Evolutionary conservation across 2,797 vertebrate genomes (phyloP).

Genomic region (Coreius guichenoti): DNA sequence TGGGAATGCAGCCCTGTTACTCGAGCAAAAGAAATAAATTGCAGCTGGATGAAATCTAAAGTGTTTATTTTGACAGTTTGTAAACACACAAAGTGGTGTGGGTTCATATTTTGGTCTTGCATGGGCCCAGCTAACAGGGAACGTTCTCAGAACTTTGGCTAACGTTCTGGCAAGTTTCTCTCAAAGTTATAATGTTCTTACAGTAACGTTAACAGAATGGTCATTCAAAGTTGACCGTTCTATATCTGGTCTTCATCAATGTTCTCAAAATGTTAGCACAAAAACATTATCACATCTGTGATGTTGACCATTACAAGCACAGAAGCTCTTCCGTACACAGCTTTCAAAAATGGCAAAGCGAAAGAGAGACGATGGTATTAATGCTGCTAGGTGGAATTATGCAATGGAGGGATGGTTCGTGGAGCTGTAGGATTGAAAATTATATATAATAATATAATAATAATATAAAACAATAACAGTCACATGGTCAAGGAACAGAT

Average conservation of each 20-base stretch:
- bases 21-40: neutral
- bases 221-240: neutral
- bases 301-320: neutral
- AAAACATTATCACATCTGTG: neutral
- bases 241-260: neutral
- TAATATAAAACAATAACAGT: too few species aligned
- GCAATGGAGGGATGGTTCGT: too few species aligned
- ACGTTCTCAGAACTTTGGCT: neutral
- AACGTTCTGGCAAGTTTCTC: neutral
- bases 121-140: neutral
- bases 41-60: conserved; percentile 3
- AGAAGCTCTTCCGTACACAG: neutral
- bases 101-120: conserved; percentile 1
- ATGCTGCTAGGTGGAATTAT: neutral
- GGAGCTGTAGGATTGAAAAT: too few species aligned
- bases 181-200: neutral
- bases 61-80: conserved; percentile 26
- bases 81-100: conserved; percentile 5
- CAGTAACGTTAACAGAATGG: neutral
- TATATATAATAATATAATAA: too few species aligned
- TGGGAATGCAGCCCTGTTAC: neutral
- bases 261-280: neutral
- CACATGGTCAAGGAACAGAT: too few species aligned
- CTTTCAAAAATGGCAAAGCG: neutral
- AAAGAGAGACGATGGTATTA: neutral